These are phyloP conservation scores for Holocentrus rufus DNA, from an alignment of 2,797 vertebrate species.

Conservation along the genomic window DNA sequence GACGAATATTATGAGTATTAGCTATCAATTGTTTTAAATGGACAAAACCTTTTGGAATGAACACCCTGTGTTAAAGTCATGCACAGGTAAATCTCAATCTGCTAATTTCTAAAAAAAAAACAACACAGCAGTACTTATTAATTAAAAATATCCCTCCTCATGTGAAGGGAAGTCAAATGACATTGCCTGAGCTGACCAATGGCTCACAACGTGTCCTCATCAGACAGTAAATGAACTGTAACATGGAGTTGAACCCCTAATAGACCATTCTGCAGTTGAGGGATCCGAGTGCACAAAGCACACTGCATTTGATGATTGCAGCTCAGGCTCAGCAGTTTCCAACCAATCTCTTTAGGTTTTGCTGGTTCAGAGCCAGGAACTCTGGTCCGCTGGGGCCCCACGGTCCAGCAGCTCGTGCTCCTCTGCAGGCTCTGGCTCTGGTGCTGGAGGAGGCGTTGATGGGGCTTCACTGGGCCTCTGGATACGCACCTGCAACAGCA, in stretches of 20 bases:
- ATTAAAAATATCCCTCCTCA: neutral
- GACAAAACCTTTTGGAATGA: too few relatives aligned
- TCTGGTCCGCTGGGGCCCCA: constrained; percentile 36
- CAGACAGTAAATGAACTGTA: constrained; percentile 1
- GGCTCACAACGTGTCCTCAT: constrained; percentile 2
- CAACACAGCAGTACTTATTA: neutral
- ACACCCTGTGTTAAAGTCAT: too few relatives aligned
- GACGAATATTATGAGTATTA: neutral
- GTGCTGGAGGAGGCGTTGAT: neutral
- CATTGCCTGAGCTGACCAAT: neutral
- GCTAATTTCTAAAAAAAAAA: constrained; percentile 8
- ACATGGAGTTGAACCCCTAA: constrained; percentile 32
- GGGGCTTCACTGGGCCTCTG: constrained; percentile 24
- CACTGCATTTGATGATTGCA: neutral
- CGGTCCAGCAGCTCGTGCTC: constrained; percentile 73
- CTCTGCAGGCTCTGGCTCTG: constrained; percentile 52
- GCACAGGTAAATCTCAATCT: neutral
- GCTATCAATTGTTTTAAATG: too few relatives aligned
- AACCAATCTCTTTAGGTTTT: constrained; percentile 20
- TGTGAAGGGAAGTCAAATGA: constrained; percentile 16
- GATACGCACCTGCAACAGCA: constrained; percentile 71
- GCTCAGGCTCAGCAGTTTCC: neutral
- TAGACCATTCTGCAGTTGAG: neutral
- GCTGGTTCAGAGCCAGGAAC: constrained; percentile 65
- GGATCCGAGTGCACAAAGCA: neutral